Percentiles rank a stretch among this genome's conserved stretches.
Conservation (phyloP, 1,140 invertebrate genomes). For the Gryllus bimaculatus region DNA sequence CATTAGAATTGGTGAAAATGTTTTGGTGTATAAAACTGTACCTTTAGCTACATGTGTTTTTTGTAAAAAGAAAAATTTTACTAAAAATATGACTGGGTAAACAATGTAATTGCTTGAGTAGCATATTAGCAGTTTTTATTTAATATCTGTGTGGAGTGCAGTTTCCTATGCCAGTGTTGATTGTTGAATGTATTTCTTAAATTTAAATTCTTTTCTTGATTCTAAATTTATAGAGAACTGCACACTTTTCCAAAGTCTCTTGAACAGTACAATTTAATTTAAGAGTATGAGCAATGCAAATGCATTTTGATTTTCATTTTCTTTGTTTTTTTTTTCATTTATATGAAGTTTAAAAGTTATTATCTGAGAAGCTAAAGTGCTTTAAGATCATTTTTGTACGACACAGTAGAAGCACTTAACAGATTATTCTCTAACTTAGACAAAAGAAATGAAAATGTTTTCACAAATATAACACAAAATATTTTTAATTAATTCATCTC, state of each 20-base stretch:
- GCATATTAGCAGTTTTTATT: background rate
- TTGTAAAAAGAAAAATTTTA: conserved; percentile 2
- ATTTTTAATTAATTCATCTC: conserved; percentile 15
- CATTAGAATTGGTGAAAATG: conserved; percentile 14
- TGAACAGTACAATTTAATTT: background rate
- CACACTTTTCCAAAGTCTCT: background rate
- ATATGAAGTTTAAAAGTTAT: background rate
- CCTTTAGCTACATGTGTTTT: background rate
- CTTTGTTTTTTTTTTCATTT: background rate
- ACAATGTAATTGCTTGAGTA: background rate
- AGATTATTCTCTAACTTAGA: background rate
- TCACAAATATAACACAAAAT: conserved; percentile 8
- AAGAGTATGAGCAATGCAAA: background rate
- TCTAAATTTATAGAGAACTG: background rate
- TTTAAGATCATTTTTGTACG: background rate
- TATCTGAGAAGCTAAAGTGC: background rate
- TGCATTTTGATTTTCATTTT: background rate
- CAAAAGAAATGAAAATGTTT: background rate
- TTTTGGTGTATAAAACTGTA: conserved; percentile 15
- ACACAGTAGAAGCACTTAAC: conserved; percentile 1
- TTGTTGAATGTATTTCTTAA: background rate
- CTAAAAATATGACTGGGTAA: background rate
- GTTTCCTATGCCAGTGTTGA: background rate
- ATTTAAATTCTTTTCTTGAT: background rate
- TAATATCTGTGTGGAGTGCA: background rate